Evolutionary conservation across 2,797 vertebrate species (phyloP).

Genomic region (Macrochelys suwanniensis): DNA sequence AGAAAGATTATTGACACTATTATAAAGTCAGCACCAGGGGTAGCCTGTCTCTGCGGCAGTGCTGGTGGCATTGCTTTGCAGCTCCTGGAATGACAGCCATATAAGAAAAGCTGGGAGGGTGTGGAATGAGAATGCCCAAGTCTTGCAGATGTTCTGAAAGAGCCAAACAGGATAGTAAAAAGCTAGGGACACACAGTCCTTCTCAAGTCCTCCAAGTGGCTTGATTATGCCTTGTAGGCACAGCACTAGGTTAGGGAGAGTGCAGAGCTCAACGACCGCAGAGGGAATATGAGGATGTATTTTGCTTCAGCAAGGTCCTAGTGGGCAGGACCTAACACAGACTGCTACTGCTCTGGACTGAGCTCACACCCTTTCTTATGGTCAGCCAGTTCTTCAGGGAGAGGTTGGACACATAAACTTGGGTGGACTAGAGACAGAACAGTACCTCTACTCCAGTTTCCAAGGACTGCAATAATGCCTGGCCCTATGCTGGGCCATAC

Average conservation of each 20-base stretch:
- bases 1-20: not conserved
- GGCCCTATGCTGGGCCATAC: not conserved
- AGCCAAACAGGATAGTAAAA: not conserved
- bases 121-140: not conserved
- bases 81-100: accelerated
- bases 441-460: not conserved
- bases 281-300: not conserved
- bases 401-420: not conserved
- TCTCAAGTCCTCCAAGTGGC: not conserved
- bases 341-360: not conserved
- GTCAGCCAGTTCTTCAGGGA: not conserved
- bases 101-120: not conserved
- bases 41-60: not conserved
- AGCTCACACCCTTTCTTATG: not conserved
- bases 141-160: not conserved
- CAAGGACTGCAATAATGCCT: not conserved
- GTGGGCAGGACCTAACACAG: not conserved
- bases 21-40: not conserved
- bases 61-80: not conserved
- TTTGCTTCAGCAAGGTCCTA: not conserved
- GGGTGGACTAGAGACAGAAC: too few species aligned
- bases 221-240: not conserved
- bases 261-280: not conserved
- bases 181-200: accelerated
- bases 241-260: not conserved